These are phyloP conservation scores for Microplitis demolitor DNA, from an alignment of 1,140 invertebrate genomes.

Conservation along the genomic window DNA sequence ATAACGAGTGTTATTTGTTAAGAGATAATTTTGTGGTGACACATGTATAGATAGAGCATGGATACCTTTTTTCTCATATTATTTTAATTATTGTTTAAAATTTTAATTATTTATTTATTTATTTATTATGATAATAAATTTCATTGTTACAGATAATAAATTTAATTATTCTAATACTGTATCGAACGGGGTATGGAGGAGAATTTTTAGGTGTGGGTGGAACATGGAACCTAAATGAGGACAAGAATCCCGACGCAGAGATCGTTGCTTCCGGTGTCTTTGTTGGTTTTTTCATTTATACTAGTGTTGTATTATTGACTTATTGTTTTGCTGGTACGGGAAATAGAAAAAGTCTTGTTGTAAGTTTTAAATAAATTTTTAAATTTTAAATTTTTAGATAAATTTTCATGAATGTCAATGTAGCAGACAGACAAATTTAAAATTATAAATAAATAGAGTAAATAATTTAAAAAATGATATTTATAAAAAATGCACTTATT, in stretches of 20 bases:
- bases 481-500: too few species aligned
- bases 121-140: slow-evolving; percentile 25
- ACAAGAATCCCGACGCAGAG: slow-evolving; percentile 83
- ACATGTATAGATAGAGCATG: background rate
- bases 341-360: slow-evolving; percentile 70
- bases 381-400: background rate
- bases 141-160: slow-evolving; percentile 72
- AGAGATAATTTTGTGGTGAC: slow-evolving; percentile 31
- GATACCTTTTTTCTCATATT: background rate
- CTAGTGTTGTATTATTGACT: slow-evolving; percentile 71
- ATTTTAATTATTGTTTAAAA: background rate
- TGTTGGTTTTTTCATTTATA: slow-evolving; percentile 84
- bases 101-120: slow-evolving; percentile 12
- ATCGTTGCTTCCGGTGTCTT: slow-evolving; percentile 84
- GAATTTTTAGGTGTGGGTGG: slow-evolving; percentile 83
- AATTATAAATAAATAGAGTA: too few species aligned
- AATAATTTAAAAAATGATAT: too few species aligned
- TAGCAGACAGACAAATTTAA: too few species aligned
- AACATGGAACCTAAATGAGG: slow-evolving; percentile 87
- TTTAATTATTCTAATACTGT: slow-evolving; percentile 78
- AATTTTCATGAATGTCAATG: background rate
- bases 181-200: slow-evolving; percentile 79
- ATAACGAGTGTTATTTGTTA: slow-evolving; percentile 32
- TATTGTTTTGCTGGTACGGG: slow-evolving; percentile 75
- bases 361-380: slow-evolving; percentile 43